Evolutionary conservation across 2,888 invertebrate genomes (phyloP).

Genomic region (Eristalinus sepulchralis): DNA sequence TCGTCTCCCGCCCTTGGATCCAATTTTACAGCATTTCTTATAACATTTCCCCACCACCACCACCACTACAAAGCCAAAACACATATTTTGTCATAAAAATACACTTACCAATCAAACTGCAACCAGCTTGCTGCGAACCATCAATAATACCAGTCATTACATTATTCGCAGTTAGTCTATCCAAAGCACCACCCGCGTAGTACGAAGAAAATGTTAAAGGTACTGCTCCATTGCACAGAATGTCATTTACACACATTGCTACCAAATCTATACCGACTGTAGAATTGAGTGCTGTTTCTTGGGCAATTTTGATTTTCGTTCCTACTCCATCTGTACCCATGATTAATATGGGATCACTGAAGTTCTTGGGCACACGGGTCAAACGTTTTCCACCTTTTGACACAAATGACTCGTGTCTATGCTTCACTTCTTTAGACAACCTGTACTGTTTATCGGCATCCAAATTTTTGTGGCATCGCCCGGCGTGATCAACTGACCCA

Average conservation of each 20-base stretch:
- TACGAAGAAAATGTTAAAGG: constrained; percentile 98
- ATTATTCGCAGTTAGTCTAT: constrained; percentile 85
- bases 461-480: background rate
- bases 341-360: constrained; percentile 91
- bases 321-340: constrained; percentile 99
- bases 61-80: too few relatives aligned
- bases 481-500: background rate
- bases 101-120: constrained; percentile 90
- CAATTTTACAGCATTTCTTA: too few relatives aligned
- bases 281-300: constrained; percentile 87
- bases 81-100: background rate
- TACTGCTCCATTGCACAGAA: constrained; percentile 96
- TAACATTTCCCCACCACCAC: too few relatives aligned
- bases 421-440: constrained; percentile 35
- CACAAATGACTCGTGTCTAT: constrained; percentile 74
- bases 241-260: constrained; percentile 99
- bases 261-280: constrained; percentile 97
- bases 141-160: constrained; percentile 85
- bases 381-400: constrained; percentile 77
- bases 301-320: constrained; percentile 96
- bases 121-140: constrained; percentile 91
- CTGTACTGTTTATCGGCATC: constrained; percentile 13
- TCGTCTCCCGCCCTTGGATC: too few relatives aligned
- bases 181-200: constrained; percentile 91
- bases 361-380: constrained; percentile 78